Percentiles rank a stretch among this genome's conserved stretches.
Conservation (phyloP, 2,113 vertebrate species). For the Trochalopteron elliotii region DNA sequence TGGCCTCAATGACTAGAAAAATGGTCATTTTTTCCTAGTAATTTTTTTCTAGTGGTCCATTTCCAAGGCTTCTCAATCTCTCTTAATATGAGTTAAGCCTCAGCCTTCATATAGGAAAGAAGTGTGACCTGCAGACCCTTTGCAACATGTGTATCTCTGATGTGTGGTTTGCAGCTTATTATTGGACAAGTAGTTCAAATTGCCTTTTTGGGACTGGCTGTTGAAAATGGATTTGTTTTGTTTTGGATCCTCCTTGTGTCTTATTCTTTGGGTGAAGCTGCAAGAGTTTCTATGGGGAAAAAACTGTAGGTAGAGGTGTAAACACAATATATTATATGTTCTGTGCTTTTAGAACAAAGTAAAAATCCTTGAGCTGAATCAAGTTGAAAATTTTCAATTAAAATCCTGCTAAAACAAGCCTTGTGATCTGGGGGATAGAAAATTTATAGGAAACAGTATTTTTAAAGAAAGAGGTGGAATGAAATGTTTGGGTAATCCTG, state of each 20-base stretch:
- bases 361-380: neutral
- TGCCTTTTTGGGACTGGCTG: neutral
- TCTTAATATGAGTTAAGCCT: neutral
- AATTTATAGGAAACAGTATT: neutral
- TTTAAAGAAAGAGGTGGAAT: neutral
- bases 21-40: neutral
- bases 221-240: neutral
- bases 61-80: neutral
- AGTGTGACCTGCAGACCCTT: neutral
- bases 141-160: accelerated
- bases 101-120: neutral
- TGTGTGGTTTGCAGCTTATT: neutral
- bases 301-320: neutral
- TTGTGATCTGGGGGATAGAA: neutral
- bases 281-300: neutral
- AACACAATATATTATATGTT: neutral
- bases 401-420: neutral
- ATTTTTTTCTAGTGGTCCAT: neutral
- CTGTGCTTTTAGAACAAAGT: neutral
- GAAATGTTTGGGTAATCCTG: neutral
- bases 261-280: neutral
- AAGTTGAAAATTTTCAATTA: neutral
- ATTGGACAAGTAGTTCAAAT: neutral
- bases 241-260: neutral
- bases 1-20: neutral